phyloP scores from a whole-genome alignment of 1,140 invertebrate genomes.

The Thereuonema tuberculata region DNA sequence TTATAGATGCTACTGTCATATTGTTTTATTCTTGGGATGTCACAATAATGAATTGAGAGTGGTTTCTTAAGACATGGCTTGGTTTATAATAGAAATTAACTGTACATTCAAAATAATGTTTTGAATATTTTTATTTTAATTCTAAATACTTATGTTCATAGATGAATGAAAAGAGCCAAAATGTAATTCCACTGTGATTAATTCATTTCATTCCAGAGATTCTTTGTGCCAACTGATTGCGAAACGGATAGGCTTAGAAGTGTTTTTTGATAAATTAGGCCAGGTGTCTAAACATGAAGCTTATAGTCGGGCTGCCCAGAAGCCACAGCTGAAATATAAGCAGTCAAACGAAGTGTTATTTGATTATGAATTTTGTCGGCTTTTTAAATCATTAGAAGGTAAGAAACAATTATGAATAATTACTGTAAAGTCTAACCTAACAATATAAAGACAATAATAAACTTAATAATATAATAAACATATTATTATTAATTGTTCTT shows the following conservation, averaged over 20 bases:
- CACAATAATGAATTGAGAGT: no score
- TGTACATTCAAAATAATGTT: background rate
- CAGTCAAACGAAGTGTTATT: constrained; percentile 65
- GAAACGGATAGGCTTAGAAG: constrained; percentile 82
- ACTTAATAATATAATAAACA: no score
- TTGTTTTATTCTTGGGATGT: no score
- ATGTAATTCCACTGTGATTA: no score
- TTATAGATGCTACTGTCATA: no score
- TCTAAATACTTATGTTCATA: no score
- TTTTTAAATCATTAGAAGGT: constrained; percentile 49
- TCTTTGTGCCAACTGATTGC: constrained; percentile 70
- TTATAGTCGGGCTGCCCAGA: constrained; percentile 82
- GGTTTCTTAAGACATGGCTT: background rate
- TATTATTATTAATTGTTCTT: no score
- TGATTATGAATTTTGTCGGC: constrained; percentile 88
- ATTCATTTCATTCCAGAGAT: constrained; percentile 46
- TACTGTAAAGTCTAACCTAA: no score
- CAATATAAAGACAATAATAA: no score
- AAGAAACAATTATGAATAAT: constrained; percentile 7
- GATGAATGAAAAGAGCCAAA: no score
- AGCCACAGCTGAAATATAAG: constrained; percentile 70
- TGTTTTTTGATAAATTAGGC: constrained; percentile 69
- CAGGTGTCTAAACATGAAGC: constrained; percentile 76
- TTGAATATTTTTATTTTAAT: no score
- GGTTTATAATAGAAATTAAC: constrained; percentile 4